Base-by-base conservation (phyloP, 2,888 invertebrate species). In the Cephus spinipes region DNA sequence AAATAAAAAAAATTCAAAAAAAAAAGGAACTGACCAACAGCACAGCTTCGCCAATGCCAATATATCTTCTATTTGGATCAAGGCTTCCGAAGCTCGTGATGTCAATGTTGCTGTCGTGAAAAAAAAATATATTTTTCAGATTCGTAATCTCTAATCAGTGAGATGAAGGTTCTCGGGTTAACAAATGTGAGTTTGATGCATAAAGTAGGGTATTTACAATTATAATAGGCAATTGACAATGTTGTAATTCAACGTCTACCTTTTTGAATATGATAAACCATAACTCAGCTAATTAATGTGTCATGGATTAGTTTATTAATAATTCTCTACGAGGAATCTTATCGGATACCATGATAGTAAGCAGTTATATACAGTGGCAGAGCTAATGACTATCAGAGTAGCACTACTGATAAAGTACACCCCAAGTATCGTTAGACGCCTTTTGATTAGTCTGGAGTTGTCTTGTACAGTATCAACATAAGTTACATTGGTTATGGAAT, bases 221-320 rank as follows among this genome's bases (percentile, higher is more conserved):
- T 23, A 23, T 9, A 23, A 9, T 15, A 55, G 9, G 23, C 55
- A 55, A 55, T 23, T 23, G 55, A 9, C 9, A 55, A 55, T 55
- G 55, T 9, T 55, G 23, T 9, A 55, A 55, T 55, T 23, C 6
- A 55, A 55, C 23, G 9, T 55, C 55, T 55, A 23, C 23, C 32
- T 32, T 32, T 32, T 4, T 9, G 9, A 23, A 55, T 55, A 23
- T 23, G 55, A 55, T 55, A 55, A 55, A 55, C 23, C 23, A 55
- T 55, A 55, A 55, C 1, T 55, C 55, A 55, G 55, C 55, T 55
- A 55, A 55, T 23, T 55, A 55, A 23, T 55, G 73, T 71, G 69
- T 76, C 55, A 81, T 71, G 77, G 55, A 75, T 75, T 76, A 77
- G 74, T 55, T 80, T 83, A 82, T 82, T 83, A 83, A 83, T 83